phyloP scores from a whole-genome alignment of 1,140 invertebrate species.

The Drosophila neocordata region DNA sequence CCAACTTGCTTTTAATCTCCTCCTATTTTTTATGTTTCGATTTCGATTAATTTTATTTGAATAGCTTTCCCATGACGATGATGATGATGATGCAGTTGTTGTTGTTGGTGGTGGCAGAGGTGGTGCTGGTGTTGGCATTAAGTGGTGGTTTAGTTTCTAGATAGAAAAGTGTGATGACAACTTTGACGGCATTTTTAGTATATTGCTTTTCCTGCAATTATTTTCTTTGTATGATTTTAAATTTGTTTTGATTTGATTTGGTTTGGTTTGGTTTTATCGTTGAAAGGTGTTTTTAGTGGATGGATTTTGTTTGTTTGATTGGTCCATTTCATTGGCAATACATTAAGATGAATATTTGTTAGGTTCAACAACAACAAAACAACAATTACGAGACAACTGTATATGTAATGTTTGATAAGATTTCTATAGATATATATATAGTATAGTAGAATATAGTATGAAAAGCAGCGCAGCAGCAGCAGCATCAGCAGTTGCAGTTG shows the following conservation, averaged over 20 bases:
- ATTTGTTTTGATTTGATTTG: no score
- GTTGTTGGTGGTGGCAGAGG: no score
- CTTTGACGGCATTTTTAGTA: neutral
- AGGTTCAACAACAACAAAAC: constrained; percentile 47
- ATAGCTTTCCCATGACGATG: neutral
- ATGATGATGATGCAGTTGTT: neutral
- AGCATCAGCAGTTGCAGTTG: constrained; percentile 54
- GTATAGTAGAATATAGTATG: constrained; percentile 29
- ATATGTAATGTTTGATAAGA: constrained; percentile 30
- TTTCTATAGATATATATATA: constrained; percentile 6
- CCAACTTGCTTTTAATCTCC: neutral
- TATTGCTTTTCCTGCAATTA: neutral
- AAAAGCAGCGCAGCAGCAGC: constrained; percentile 50
- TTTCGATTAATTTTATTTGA: neutral
- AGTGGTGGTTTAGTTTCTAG: neutral
- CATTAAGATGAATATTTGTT: constrained; percentile 1
- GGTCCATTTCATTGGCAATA: neutral
- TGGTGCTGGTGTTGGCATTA: neutral
- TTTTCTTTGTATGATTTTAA: no score
- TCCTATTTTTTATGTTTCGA: neutral
- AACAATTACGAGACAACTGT: constrained; percentile 21
- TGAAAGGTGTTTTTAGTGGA: constrained; percentile 29
- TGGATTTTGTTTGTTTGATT: constrained; percentile 32
- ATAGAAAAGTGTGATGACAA: neutral
- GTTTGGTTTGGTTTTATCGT: neutral